Evolutionary conservation across 2,797 vertebrate genomes (phyloP).

Genomic region (Poecilia gillii): DNA sequence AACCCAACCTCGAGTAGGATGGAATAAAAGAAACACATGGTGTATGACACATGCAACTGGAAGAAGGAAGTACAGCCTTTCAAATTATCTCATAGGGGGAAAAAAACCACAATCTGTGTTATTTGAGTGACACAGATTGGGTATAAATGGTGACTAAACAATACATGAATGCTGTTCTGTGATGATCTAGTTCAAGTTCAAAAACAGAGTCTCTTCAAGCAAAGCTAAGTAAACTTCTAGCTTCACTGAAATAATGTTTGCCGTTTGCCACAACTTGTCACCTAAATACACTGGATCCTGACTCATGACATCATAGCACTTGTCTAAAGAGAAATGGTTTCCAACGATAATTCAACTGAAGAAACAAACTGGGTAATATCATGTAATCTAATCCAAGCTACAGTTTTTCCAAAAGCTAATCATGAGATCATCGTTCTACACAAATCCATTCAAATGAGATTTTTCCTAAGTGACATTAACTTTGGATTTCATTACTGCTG

Average conservation of each 20-base stretch:
- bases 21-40: too few species aligned
- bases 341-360: not conserved
- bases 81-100: not conserved
- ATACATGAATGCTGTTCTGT: not conserved
- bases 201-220: not conserved
- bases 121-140: not conserved
- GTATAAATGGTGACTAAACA: not conserved
- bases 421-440: not conserved
- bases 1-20: not conserved
- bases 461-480: not conserved
- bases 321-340: not conserved
- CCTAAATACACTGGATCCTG: not conserved
- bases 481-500: not conserved
- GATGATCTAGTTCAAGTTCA: not conserved
- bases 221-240: not conserved
- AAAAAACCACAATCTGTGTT: not conserved
- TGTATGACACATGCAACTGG: not conserved
- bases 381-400: not conserved
- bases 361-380: not conserved
- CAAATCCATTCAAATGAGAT: not conserved
- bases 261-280: not conserved
- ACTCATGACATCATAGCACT: not conserved
- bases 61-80: not conserved
- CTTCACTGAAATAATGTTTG: not conserved
- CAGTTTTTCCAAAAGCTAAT: not conserved